A percentile compares a stretch with the other conserved stretches of the same genome.
These are phyloP conservation scores for Elgaria multicarinata DNA, from an alignment of 2,113 vertebrate genomes.

Conservation along the genomic window DNA sequence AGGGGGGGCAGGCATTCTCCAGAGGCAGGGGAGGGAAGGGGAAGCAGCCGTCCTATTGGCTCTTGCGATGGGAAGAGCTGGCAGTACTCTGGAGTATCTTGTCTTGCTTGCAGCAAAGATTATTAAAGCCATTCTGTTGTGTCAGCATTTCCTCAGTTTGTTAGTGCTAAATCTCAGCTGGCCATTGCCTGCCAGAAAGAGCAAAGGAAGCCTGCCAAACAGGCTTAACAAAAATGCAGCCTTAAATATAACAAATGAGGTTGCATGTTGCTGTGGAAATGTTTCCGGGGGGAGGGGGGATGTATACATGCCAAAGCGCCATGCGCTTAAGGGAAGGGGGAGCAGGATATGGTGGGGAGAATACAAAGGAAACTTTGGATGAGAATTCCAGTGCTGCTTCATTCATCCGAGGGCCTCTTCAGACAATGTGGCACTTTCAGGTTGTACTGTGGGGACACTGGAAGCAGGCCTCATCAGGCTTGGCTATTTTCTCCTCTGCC, in stretches of 20 bases:
- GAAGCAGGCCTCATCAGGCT: not conserved
- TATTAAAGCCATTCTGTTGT: conserved; percentile 89
- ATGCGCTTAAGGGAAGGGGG: conserved; percentile 43
- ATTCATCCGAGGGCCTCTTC: not conserved
- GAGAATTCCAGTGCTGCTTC: not conserved
- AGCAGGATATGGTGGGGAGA: conserved; percentile 48
- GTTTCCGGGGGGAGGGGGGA: conserved; percentile 61
- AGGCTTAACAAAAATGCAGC: conserved; percentile 81
- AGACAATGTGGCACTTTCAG: not conserved
- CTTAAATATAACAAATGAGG: conserved; percentile 77
- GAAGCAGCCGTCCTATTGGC: conserved; percentile 74
- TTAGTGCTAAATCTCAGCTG: conserved; percentile 84
- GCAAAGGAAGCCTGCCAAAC: conserved; percentile 83
- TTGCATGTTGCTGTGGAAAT: conserved; percentile 74
- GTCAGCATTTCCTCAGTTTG: conserved; percentile 90
- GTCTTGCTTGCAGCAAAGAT: conserved; percentile 79
- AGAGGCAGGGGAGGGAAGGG: conserved; percentile 80
- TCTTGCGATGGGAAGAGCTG: conserved; percentile 82
- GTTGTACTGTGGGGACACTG: not conserved
- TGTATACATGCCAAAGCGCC: conserved; percentile 65
- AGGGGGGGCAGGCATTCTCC: conserved; percentile 64
- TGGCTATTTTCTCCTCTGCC: not conserved
- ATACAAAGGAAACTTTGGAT: conserved; percentile 48
- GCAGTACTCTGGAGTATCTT: conserved; percentile 78
- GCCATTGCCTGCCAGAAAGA: conserved; percentile 88